Evolutionary conservation across 1,140 invertebrate species (phyloP), one percentile per base, ranked within the genome.

Genomic region (Drosophila lacertosa): DNA sequence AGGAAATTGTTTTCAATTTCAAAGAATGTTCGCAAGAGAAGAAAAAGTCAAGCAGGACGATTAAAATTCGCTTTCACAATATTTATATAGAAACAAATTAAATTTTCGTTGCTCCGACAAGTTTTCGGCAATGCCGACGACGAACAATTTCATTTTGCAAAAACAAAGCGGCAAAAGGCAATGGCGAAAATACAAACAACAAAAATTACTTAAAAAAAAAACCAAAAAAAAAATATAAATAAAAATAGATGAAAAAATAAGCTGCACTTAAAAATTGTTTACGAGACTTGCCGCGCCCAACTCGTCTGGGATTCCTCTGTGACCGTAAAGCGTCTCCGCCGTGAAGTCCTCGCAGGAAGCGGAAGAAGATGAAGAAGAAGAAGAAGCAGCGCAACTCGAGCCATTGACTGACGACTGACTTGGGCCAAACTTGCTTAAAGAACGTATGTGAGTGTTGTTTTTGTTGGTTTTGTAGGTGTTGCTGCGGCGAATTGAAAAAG

Each of bases 11-110:
- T 88, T 70, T 88, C 82, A 75, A 77, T 88, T 82, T 88, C 67
- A 65, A 72, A 70, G 67, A 88, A 88, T 86, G 63, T 82, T 88
- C 60, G 59, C 64, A 59, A 65, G 79, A 65, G 63, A n/a, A 42
- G 42, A 45, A 45, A 65, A 69, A 70, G 55, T 65, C 39, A 71
- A 51, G 72, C 51, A 47, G 59, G 22, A 66, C 81, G 81, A 84
- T 84, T 84, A 81, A 84, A 84, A 80, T 81, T 80, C 81, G 84
- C 81, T 84, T 86, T 84, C 82, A 77, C 70, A 88, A 88, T 88
- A 88, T 88, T 88, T 88, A 88, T 88, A 81, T 88, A 82, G 70
- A 88, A 88, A 72, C 66, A 88, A 88, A 88, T 88, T 88, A 88
- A 78, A 88, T 88, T 88, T 88, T 78, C 75, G 54, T 72, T 67